phyloP scores from a whole-genome alignment of 2,797 vertebrate species.

The Danio jaintianensis region DNA sequence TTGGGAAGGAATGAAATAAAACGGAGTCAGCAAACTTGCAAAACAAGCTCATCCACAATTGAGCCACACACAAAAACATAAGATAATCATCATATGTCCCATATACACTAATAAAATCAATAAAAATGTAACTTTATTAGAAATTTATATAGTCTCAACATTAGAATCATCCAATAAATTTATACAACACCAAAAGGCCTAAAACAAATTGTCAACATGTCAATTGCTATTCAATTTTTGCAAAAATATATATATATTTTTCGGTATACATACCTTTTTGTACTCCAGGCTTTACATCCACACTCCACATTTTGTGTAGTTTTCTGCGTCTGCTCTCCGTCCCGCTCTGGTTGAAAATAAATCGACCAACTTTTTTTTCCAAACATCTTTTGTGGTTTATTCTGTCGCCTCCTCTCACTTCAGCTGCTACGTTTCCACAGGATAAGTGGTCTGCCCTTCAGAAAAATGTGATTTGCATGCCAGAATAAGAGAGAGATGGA shows the following conservation, averaged over 20 bases:
- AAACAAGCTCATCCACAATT: background rate
- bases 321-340: background rate
- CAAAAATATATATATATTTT: background rate
- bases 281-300: background rate
- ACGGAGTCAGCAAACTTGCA: background rate
- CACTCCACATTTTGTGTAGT: background rate
- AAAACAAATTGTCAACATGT: background rate
- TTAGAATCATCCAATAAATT: background rate
- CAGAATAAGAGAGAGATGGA: slow-evolving; percentile 17
- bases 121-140: background rate
- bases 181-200: background rate
- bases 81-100: background rate
- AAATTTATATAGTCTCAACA: no score
- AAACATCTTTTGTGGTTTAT: background rate
- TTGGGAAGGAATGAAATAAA: background rate
- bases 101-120: background rate
- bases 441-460: background rate
- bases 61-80: background rate
- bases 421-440: background rate
- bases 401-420: background rate
- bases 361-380: background rate
- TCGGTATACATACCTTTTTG: background rate
- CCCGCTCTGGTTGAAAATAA: background rate
- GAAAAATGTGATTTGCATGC: background rate
- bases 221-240: background rate